Conservation (phyloP, 2,797 vertebrate genomes). For the Austrolebias charrua region DNA sequence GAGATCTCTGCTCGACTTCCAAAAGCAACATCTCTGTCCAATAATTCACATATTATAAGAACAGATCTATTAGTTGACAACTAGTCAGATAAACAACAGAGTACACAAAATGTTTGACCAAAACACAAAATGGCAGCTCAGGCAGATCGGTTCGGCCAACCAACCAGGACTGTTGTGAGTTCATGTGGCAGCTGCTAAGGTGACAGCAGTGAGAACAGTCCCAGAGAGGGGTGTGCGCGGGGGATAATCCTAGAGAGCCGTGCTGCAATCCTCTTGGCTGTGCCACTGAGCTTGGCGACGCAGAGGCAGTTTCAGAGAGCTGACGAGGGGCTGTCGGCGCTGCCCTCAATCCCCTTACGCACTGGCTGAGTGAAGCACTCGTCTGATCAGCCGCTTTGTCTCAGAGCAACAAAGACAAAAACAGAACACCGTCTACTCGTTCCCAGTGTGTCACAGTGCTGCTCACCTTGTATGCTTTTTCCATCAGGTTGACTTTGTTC, state of each 20-base stretch:
- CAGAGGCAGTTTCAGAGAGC: slow-evolving; percentile 64
- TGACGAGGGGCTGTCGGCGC: slow-evolving; percentile 62
- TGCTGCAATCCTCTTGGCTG: slow-evolving; percentile 76
- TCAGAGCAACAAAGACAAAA: not conserved
- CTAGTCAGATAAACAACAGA: not conserved
- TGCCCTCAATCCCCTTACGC: slow-evolving; percentile 73
- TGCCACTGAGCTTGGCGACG: slow-evolving; percentile 47
- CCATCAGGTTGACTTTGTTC: slow-evolving; percentile 89
- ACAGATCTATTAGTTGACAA: not conserved
- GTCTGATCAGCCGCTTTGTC: slow-evolving; percentile 44
- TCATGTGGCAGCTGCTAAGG: slow-evolving; percentile 37
- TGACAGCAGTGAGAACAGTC: slow-evolving; percentile 55
- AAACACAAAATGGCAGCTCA: not conserved
- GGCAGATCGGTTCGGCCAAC: too few relatives aligned
- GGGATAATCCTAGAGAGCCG: slow-evolving; percentile 77
- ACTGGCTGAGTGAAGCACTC: slow-evolving; percentile 35
- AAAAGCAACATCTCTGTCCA: not conserved
- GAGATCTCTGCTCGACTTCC: not conserved
- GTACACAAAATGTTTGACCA: not conserved
- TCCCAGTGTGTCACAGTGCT: not conserved
- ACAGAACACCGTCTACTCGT: not conserved
- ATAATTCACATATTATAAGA: not conserved
- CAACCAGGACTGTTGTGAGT: slow-evolving; percentile 12
- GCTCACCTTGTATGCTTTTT: slow-evolving; percentile 92
- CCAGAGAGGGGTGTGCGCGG: slow-evolving; percentile 45